Evolutionary conservation across 2,888 invertebrate species (phyloP), one percentile per base, ranked within the genome.

Genomic region (Diabrotica balteata): DNA sequence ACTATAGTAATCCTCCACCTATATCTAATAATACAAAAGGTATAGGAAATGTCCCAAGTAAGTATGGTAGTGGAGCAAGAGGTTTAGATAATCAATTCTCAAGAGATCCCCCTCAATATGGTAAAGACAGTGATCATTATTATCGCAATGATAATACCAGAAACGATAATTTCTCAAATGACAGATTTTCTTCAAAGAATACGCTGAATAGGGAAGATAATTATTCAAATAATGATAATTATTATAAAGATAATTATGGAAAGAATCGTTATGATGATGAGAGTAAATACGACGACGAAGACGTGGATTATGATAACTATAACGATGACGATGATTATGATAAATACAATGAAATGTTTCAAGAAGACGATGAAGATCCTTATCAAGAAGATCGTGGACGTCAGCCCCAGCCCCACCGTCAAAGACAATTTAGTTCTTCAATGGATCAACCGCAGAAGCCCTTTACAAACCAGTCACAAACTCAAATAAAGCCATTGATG

Each of bases 241-340:
- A 60, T 10, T 9, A 51, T 59, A 53, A 32, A 7, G 62, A 53
- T 46, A 59, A 61, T 45, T 67, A 57, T 8, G 43, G 43, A 10
- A 44, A 54, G 7, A 55, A 51, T 54, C 51, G 50, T 10, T 57
- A 58, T 47, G 65, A 68, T 55, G 61, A 51, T 17, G 22, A 60
- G 8, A 60, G 44, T 17, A 58, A 53, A 10, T 49, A 49, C 42
- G 54, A 66, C 8, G 54, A 64, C 8, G 55, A 51, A 8, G 53
- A 66, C 50, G 55, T 64, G 32, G 68, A 73, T 57, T 73, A 73
- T 44, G 74, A 76, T 17, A 67, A 73, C 32, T 72, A 71, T 68
- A 72, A 75, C 44, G 74, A 77, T 46, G 73, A 75, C 11, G 72
- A 78, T 5, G 74, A 77, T 52, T 77, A 71, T 66, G 76, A 78